Conservation (phyloP, 2,797 vertebrate genomes). For the Hephaestus fuliginosus region DNA sequence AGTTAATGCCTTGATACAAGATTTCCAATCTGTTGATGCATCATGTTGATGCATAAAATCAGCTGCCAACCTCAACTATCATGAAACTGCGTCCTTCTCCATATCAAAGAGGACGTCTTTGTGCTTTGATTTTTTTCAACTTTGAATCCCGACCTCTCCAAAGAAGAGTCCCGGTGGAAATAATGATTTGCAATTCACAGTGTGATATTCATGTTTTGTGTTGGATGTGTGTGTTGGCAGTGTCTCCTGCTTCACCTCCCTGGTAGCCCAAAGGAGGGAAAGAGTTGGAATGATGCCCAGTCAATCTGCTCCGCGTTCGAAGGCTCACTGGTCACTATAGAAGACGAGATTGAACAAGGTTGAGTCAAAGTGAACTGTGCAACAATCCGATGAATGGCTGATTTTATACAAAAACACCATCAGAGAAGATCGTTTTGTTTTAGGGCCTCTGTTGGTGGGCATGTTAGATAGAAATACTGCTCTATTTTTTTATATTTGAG, state of each 20-base stretch:
- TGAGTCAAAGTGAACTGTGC: conserved; percentile 8
- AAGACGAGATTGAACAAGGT: conserved; percentile 96
- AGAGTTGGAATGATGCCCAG: conserved; percentile 89
- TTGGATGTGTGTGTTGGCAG: conserved; percentile 76
- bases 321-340: conserved; percentile 88
- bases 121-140: not conserved
- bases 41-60: not conserved
- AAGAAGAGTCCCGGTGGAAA: conserved; percentile 21
- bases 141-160: not conserved
- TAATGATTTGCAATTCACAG: conserved; percentile 41
- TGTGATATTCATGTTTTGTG: conserved; percentile 47
- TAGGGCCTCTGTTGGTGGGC: not conserved
- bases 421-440: not conserved
- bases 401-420: not conserved
- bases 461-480: not conserved
- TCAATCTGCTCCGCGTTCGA: conserved; percentile 87
- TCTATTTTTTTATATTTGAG: not conserved
- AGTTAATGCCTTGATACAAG: not conserved
- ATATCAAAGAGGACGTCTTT: not conserved
- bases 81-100: conserved; percentile 6
- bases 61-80: not conserved
- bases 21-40: no score
- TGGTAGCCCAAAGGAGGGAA: conserved; percentile 82
- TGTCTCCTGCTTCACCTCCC: conserved; percentile 93
- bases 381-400: not conserved